Conservation (phyloP, 2,888 invertebrate species). For the Calameuta filiformis region DNA sequence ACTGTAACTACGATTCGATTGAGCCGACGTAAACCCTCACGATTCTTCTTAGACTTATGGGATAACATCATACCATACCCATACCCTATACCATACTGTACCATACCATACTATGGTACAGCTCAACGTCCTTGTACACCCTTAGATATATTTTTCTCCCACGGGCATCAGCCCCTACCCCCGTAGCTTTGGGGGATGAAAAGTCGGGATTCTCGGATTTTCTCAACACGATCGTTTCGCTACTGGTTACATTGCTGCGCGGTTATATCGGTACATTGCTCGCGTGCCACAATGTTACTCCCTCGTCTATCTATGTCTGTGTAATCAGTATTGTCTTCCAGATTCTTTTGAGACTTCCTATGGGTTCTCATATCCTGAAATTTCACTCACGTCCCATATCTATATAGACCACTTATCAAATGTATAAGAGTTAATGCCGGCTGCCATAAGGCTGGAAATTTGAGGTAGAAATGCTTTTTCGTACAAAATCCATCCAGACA, state of each 20-base stretch:
- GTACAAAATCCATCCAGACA: neutral
- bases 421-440: neutral
- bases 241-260: neutral
- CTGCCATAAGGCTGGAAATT: neutral
- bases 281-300: neutral
- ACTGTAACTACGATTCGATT: conserved; percentile 25
- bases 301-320: neutral
- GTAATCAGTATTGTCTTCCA: neutral
- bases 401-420: neutral
- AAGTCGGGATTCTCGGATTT: neutral
- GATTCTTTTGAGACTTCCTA: neutral
- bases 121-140: neutral
- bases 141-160: neutral
- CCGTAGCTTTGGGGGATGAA: neutral
- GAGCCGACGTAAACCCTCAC: conserved; percentile 20
- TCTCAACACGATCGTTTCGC: neutral
- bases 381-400: neutral
- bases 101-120: neutral
- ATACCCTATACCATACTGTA: neutral
- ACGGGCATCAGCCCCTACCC: neutral
- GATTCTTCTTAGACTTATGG: neutral
- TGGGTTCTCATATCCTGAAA: neutral
- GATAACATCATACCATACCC: neutral
- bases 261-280: neutral
- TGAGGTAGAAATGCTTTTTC: neutral